Conservation (phyloP, 2,797 vertebrate genomes). For the Microcaecilia unicolor region DNA sequence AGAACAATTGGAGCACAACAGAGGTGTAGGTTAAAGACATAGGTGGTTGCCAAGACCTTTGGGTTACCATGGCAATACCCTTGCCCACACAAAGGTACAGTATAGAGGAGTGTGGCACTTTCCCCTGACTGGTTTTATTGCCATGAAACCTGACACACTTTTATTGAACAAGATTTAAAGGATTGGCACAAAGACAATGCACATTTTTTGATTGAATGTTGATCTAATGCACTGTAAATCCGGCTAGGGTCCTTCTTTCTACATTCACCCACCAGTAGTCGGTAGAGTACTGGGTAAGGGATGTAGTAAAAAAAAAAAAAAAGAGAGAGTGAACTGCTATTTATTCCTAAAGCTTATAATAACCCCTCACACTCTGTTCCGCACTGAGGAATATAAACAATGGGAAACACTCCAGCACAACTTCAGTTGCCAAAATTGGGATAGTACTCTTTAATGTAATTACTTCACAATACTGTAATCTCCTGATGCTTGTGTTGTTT, state of each 20-base stretch:
- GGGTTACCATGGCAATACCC: constrained; percentile 15
- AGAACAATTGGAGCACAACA: too few species aligned
- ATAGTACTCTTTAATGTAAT: constrained; percentile 40
- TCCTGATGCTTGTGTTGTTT: too few species aligned
- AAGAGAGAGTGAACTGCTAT: constrained; percentile 31
- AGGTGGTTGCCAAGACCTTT: not conserved
- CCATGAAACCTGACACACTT: constrained; percentile 12
- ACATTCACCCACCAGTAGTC: constrained; percentile 18
- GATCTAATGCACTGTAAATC: constrained; percentile 1
- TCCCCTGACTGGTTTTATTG: constrained; percentile 6
- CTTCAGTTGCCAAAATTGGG: constrained; percentile 3
- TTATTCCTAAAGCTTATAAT: constrained; percentile 9
- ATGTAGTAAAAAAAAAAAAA: too few species aligned
- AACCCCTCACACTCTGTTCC: not conserved
- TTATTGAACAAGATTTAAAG: constrained; percentile 5
- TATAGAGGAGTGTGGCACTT: not conserved
- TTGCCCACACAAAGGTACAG: constrained; percentile 3
- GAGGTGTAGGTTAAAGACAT: not conserved
- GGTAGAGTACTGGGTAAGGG: constrained; percentile 10
- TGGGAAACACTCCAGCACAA: not conserved
- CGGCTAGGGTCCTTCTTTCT: not conserved
- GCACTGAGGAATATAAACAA: constrained; percentile 30
- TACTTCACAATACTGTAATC: constrained; percentile 22
- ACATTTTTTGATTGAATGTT: not conserved
- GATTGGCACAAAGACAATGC: constrained; percentile 5